A percentile compares a stretch with the other conserved stretches of the same genome.
phyloP scores from a whole-genome alignment of 2,113 vertebrate species.

The Caretta caretta region DNA sequence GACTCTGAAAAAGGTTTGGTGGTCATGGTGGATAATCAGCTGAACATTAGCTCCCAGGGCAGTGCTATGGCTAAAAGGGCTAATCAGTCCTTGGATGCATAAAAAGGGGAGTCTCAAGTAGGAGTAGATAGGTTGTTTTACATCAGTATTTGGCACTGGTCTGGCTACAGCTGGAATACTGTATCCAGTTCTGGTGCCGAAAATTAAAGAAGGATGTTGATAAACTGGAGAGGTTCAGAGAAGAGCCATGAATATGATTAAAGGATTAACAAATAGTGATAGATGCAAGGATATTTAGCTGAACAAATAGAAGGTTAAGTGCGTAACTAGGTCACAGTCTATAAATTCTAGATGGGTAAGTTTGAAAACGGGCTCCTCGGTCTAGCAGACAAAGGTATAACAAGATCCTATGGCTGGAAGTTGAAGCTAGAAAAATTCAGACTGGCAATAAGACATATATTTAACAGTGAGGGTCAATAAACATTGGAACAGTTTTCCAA shows the following conservation, averaged over 20 bases:
- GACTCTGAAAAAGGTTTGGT: background rate
- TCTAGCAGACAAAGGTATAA: too few species aligned
- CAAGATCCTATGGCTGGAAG: too few species aligned
- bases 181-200: background rate
- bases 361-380: background rate
- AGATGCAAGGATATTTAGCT: background rate
- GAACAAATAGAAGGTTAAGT: background rate
- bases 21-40: background rate
- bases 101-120: background rate
- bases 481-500: too few species aligned
- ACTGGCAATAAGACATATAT: too few species aligned
- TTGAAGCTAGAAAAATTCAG: too few species aligned
- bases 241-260: background rate
- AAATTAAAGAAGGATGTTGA: background rate
- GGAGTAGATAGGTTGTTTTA: background rate
- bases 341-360: background rate
- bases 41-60: background rate
- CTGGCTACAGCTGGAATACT: background rate
- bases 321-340: background rate
- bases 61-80: background rate
- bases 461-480: too few species aligned
- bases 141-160: background rate
- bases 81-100: background rate
- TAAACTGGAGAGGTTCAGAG: background rate
- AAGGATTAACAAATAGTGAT: background rate